Evolutionary conservation across 2,797 vertebrate species (phyloP).

Genomic region (Coluber constrictor): DNA sequence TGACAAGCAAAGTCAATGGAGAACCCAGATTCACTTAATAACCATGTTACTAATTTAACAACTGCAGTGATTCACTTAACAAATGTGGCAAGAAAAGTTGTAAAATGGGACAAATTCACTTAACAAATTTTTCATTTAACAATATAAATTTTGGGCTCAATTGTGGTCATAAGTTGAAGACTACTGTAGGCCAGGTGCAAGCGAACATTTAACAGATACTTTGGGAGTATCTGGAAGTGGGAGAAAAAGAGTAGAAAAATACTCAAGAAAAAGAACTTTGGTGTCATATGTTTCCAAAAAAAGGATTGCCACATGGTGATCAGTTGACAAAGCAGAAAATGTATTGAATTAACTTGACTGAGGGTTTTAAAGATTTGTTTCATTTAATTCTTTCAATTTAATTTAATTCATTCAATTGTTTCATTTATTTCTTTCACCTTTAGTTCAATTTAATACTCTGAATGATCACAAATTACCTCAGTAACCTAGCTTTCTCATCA

Average conservation of each 20-base stretch:
- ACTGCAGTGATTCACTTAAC: too few species aligned
- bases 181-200: neutral
- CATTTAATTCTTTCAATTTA: conserved; percentile 34
- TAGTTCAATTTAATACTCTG: conserved; percentile 60
- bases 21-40: too few species aligned
- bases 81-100: too few species aligned
- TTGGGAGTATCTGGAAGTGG: neutral
- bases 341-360: conserved; percentile 11
- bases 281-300: neutral
- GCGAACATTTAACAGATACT: conserved; percentile 21
- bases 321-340: neutral
- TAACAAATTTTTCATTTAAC: too few species aligned
- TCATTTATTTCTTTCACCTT: conserved; percentile 42
- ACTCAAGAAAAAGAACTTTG: neutral
- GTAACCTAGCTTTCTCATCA: conserved; percentile 53
- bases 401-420: conserved; percentile 12
- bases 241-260: neutral
- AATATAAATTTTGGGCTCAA: too few species aligned
- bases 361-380: conserved; percentile 22
- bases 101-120: too few species aligned
- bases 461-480: conserved; percentile 54
- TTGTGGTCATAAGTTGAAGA: too few species aligned
- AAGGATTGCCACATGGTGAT: conserved; percentile 11
- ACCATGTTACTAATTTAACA: too few species aligned
- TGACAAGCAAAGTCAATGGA: too few species aligned